Evolutionary conservation across 2,797 vertebrate species (phyloP), one percentile per base, ranked within the genome.

Genomic region (Phrynocephalus forsythii): DNA sequence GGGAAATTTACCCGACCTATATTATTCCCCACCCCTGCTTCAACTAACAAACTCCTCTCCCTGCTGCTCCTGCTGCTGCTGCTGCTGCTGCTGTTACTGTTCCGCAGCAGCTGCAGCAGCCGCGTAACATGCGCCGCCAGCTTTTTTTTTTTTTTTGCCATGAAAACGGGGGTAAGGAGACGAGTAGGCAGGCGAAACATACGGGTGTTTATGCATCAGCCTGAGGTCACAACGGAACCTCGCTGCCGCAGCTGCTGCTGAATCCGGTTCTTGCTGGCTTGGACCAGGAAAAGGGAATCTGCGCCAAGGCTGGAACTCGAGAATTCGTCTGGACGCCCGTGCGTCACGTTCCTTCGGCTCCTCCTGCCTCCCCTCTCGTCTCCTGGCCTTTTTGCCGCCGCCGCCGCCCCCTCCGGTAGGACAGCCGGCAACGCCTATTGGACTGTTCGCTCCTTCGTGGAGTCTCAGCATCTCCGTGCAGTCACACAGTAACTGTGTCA

Each of bases 261-360:
- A 26, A 72, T 84, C 89, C 91, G 92, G 92, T 93, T 93, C 68
- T 85, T 89, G 90, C 92, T 72, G 82, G 92, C 90, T 94, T 89
- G 83, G 66, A 88, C 91, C 13, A n/a, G 86, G 82, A 72, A 84
- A 87, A 0, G 82, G 79, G 78, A 90, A n/a, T 66, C 77, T 1
- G 76, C 33, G 28, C 48, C 28, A 84, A 80, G n/a, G 69, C 90
- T 83, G 84, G 79, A 56, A 77, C 68, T 9, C 18, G 30, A 3
- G 50, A 4, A 1, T 5, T 66, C 15, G 9, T 18, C 33, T 26
- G 44, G 69, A 1, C 6, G 28, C 9, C 28, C 50, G 38, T 1
- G 16, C 52, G 67, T 11, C 15, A 3, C 15, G 9, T 30, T 20
- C n/a, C 16, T 11, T 26, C 2, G 4, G 60, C 9, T 26, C 9